Base-by-base conservation (phyloP, 2,888 invertebrate genomes). In the Scaptomyza tumidula region DNA sequence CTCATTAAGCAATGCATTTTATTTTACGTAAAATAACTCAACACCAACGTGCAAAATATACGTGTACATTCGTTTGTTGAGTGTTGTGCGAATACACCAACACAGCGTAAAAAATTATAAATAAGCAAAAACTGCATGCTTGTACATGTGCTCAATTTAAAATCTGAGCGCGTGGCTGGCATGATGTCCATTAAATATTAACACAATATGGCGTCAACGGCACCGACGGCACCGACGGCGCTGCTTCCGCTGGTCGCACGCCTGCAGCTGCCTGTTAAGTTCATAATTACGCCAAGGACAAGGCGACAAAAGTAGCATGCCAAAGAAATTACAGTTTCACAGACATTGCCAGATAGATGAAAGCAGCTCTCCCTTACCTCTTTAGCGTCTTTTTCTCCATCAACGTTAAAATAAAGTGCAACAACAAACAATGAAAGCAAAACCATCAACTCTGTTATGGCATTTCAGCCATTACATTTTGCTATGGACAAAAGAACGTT, bases 321-420 rank as follows among this genome's bases (percentile, higher is more conserved):
- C 57, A 58, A 74, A 70, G 65, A 74, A 74, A 75, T 71, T 61
- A 60, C 53, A 37, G 27, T 54, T 59, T 61, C 58, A 57, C 39
- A 52, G 54, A 29, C 44, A 44, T 37, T 58, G 57, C 14, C 54
- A 56, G 44, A 39, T 29, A 27, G 62, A 43, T 39, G 11, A 39
- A 14, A 56, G 39, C 45, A 19, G 35, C 41, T 46, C 37, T 27
- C 13, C 39, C 33, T 14, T 49, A 29, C 2, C 2, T 14, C n/a
- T 29, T 19, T 46, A n/a, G 16, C 19, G 41, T 19, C 16, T 46
- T 27, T 5, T 2, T 24, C 14, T 35, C 60, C 68, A 54, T 57
- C 59, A 56, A 57, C 71, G 61, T 77, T 81, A 58, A 84, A 74
- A 71, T 76, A 64, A 72, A 88, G 71, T 88, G 84, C 85, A 80